Conservation (phyloP, 2,797 vertebrate species). For the Phalloptychus januarius region DNA sequence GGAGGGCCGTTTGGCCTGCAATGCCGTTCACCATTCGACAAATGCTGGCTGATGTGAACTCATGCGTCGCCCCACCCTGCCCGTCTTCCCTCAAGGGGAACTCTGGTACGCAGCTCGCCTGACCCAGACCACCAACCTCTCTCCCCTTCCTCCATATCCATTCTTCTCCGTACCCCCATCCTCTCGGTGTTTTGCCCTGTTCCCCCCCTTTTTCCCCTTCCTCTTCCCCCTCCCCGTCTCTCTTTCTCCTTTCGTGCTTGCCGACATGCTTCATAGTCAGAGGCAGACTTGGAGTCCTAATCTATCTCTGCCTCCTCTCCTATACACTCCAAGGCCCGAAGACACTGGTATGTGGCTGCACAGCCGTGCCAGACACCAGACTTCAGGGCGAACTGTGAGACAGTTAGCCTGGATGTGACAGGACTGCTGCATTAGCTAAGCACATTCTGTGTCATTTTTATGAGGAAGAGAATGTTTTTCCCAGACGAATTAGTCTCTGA, state of each 20-base stretch:
- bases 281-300: constrained; percentile 57
- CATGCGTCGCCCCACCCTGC: constrained; percentile 51
- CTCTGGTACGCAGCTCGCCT: constrained; percentile 68
- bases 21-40: constrained; percentile 30
- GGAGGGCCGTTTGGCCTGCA: constrained; percentile 33
- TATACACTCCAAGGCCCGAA: constrained; percentile 42
- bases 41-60: constrained; percentile 31
- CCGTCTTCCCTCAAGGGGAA: constrained; percentile 57
- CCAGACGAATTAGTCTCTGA: constrained; percentile 47
- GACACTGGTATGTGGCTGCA: constrained; percentile 58
- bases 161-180: constrained; percentile 47
- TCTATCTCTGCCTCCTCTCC: constrained; percentile 51
- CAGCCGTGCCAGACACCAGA: constrained; percentile 58
- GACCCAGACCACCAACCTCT: constrained; percentile 67
- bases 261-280: constrained; percentile 54
- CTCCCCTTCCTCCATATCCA: constrained; percentile 48
- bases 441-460: constrained; percentile 30
- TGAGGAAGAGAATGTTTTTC: constrained; percentile 46
- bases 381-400: constrained; percentile 57
- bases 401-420: constrained; percentile 46
- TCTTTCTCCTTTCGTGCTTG: constrained; percentile 32
- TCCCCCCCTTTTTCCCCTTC: constrained; percentile 45
- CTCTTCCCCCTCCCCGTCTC: not conserved
- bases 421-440: constrained; percentile 34
- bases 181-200: constrained; percentile 25